Evolutionary conservation across 2,113 vertebrate species (phyloP).

Genomic region (Oriolus oriolus): DNA sequence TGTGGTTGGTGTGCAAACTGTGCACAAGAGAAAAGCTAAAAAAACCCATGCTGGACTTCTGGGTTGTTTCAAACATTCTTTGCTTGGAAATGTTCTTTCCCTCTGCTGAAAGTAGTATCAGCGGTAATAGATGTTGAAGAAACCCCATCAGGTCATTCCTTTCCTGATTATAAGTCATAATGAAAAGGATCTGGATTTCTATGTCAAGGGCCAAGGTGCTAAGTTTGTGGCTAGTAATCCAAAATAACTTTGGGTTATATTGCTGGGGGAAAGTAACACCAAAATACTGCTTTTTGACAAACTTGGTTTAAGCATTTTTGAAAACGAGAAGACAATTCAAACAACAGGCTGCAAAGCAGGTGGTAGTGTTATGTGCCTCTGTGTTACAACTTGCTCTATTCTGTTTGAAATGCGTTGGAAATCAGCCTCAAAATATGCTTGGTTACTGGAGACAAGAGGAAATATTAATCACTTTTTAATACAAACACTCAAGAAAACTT

Average conservation of each 20-base stretch:
- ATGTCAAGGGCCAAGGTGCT: background rate
- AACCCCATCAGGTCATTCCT: background rate
- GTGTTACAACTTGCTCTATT: background rate
- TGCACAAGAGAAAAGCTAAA: background rate
- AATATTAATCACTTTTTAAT: background rate
- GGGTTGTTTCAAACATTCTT: background rate
- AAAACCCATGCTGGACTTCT: background rate
- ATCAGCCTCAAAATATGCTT: background rate
- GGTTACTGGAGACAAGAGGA: background rate
- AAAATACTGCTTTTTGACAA: slow-evolving; percentile 1
- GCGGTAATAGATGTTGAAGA: fast-evolving
- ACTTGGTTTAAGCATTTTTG: slow-evolving; percentile 37
- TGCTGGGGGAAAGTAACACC: background rate
- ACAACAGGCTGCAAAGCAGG: background rate
- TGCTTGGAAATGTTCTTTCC: background rate
- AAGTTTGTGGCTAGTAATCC: background rate
- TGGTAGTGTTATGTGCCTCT: background rate
- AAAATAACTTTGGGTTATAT: background rate
- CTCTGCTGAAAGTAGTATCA: background rate
- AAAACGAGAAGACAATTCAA: background rate
- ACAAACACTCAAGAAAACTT: background rate
- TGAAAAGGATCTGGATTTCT: background rate
- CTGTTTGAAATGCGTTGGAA: background rate
- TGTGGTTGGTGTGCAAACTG: background rate
- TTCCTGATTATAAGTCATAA: background rate